phyloP scores from a whole-genome alignment of 2,888 invertebrate species.

The Eupithecia centaureata region DNA sequence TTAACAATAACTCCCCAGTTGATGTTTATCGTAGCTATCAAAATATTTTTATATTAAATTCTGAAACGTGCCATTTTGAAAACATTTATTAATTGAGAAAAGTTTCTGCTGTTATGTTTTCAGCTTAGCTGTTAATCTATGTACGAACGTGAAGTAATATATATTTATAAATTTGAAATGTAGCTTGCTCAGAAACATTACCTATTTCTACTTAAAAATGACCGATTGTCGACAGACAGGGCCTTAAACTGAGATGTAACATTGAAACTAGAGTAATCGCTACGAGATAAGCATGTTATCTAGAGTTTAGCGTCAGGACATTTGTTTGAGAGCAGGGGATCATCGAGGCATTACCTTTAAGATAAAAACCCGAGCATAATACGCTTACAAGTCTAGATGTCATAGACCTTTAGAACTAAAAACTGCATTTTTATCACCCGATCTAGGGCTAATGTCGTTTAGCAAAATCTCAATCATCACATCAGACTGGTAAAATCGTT shows the following conservation, averaged over 20 bases:
- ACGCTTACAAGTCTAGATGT: background rate
- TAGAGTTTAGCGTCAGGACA: slow-evolving; percentile 40
- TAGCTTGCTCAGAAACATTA: no score
- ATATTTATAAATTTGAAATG: no score
- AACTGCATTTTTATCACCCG: background rate
- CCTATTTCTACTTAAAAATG: no score
- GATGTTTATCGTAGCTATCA: no score
- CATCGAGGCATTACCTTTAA: slow-evolving; percentile 13
- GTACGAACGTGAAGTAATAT: no score
- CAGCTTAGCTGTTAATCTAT: no score
- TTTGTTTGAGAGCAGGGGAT: slow-evolving; percentile 20
- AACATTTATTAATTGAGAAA: no score
- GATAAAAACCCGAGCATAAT: slow-evolving; percentile 2
- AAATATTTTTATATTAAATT: no score
- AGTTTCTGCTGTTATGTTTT: no score
- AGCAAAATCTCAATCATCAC: background rate
- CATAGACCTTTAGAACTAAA: background rate
- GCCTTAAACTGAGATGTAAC: slow-evolving; percentile 6
- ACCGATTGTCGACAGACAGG: no score
- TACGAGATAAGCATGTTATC: slow-evolving; percentile 43
- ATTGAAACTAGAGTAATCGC: slow-evolving; percentile 37
- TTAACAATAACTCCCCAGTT: no score
- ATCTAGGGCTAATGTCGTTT: background rate
- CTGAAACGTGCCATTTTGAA: no score
- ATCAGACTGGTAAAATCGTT: background rate